Conservation (phyloP, 2,113 vertebrate genomes). For the Cyanoramphus novaezelandiae region DNA sequence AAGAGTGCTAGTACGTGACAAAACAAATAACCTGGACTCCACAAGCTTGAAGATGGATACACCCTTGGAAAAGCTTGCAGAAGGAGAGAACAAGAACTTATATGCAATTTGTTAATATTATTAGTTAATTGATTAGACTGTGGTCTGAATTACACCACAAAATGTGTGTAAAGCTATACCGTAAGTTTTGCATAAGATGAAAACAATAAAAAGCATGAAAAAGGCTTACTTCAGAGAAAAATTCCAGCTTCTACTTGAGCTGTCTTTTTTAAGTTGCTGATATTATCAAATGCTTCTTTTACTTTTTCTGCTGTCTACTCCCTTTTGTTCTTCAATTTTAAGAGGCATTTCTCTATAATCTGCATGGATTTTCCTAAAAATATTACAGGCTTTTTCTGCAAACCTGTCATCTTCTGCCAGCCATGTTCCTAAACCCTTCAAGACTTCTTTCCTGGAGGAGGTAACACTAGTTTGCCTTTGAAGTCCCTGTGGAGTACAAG, state of each 20-base stretch:
- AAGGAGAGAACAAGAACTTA: neutral
- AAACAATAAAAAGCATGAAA: neutral
- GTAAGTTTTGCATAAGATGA: neutral
- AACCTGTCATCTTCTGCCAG: conserved; percentile 51
- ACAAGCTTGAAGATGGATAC: neutral
- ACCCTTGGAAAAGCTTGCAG: neutral
- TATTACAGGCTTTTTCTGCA: neutral
- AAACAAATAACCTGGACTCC: neutral
- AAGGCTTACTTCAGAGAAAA: neutral
- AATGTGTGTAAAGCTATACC: neutral
- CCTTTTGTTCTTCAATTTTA: conserved; percentile 8
- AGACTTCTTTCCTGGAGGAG: neutral
- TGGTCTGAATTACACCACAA: neutral
- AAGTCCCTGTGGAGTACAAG: neutral
- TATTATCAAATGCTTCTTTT: neutral
- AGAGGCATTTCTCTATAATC: neutral
- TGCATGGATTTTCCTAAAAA: conserved; percentile 30
- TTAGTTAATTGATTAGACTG: neutral
- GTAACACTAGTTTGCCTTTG: conserved; percentile 18
- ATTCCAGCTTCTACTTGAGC: neutral
- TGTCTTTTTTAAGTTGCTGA: neutral
- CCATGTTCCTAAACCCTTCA: neutral
- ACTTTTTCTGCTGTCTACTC: neutral
- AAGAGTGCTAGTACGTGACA: neutral
- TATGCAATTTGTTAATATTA: neutral